Base-by-base conservation (phyloP, 2,113 vertebrate species). In the Hystrix brachyura region DNA sequence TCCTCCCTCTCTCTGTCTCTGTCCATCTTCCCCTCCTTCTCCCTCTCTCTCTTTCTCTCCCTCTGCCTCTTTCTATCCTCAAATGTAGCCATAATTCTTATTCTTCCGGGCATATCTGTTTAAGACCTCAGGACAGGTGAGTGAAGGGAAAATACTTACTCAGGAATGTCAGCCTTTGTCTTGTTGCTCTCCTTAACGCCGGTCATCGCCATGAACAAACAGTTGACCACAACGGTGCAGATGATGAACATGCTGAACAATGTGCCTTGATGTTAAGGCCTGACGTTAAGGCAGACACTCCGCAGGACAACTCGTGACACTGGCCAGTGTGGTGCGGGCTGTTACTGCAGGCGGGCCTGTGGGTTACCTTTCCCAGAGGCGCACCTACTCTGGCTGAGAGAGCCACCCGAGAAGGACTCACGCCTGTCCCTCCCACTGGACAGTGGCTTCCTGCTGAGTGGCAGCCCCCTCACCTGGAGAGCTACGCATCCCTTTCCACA, bases 161-260 rank as follows among this genome's bases (percentile, higher is more conserved):
- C 99, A 0, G 96, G 23, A 29, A 0, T 6, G 4, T 72, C 27
- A 0, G 2, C 0, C 0, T 11, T 5, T 3, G 1, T 0, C 0
- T 0, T 65, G 1, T 2, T 71, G n/a, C 9, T 51, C 1, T 94
- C 60, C 21, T 53, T 84, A 19, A 4, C 10, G 1, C 0, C 0
- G 21, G 62, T 0, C 2, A 1, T 97, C 95, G 99, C 99, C 99
- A 99, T 99, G 98, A 99, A 99, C 95, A 98, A 99, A 65, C 99
- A 99, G 98, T 99, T 99, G 98, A 99, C 99, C 96, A 99, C 60
- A 98, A 99, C 99, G 51, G 99, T 99, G 98, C 99, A 98, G 98
- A 99, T 99, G 98, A 99, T 99, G 98, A 99, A 99, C 89, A 98
- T 95, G 92, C 99, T 99, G 98, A 99, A 99, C 81, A 99, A 98